Percentiles rank a stretch among this genome's conserved stretches.
Conservation (phyloP, 2,888 invertebrate genomes). For the Mactromeris polynyma region DNA sequence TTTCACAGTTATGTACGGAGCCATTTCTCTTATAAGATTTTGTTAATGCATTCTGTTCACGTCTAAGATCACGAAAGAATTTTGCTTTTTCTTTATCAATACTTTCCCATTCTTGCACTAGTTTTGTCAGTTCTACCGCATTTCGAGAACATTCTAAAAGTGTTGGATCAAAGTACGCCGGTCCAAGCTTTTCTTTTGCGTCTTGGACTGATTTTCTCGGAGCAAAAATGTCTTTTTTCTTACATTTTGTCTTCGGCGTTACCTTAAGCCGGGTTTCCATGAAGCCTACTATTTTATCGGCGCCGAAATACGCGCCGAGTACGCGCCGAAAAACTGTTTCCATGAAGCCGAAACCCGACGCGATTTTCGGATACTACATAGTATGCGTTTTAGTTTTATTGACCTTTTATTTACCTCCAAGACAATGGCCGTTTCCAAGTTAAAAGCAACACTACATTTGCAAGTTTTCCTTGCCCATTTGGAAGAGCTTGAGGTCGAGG, state of each 20-base stretch:
- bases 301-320: too few relatives aligned
- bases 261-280: too few relatives aligned
- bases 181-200: slow-evolving; percentile 74
- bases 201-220: slow-evolving; percentile 75
- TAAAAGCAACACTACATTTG: too few relatives aligned
- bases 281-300: too few relatives aligned
- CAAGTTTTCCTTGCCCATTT: too few relatives aligned
- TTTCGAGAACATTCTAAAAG: slow-evolving; percentile 77
- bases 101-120: slow-evolving; percentile 70
- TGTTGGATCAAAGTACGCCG: slow-evolving; percentile 72
- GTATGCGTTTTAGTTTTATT: too few relatives aligned
- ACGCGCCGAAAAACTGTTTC: too few relatives aligned
- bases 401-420: too few relatives aligned
- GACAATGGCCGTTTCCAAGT: too few relatives aligned
- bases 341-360: too few relatives aligned
- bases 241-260: slow-evolving; percentile 19
- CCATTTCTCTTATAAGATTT: slow-evolving; percentile 47
- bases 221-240: slow-evolving; percentile 62
- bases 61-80: slow-evolving; percentile 60
- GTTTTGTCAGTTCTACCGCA: slow-evolving; percentile 75
- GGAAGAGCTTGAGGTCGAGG: too few relatives aligned
- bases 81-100: slow-evolving; percentile 73
- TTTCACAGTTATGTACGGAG: not conserved
- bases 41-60: slow-evolving; percentile 68
- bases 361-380: too few relatives aligned